These are phyloP conservation scores for Ypsolopha scabrella DNA, from an alignment of 2,888 invertebrate species.

Conservation along the genomic window DNA sequence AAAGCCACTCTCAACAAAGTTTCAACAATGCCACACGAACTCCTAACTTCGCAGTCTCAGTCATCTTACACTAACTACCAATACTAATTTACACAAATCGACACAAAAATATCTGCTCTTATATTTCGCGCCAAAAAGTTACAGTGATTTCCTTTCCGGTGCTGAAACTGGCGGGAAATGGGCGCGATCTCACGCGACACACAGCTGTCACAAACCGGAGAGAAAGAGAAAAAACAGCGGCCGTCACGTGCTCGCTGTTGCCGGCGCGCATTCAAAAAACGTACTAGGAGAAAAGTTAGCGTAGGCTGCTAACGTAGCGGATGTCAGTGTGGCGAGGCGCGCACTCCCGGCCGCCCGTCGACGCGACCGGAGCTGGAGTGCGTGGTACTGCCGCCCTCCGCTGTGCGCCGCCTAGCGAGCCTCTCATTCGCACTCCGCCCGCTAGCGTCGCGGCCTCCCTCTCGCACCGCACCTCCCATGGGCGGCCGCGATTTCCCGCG, in stretches of 20 bases:
- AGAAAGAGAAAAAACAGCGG: constrained; percentile 59
- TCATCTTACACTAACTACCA: no score
- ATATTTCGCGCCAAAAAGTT: constrained; percentile 67
- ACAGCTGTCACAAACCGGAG: constrained; percentile 53
- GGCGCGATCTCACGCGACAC: constrained; percentile 54
- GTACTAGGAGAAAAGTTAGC: constrained; percentile 56
- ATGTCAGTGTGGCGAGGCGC: constrained; percentile 57
- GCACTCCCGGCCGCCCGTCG: constrained; percentile 67
- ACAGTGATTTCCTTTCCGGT: constrained; percentile 30
- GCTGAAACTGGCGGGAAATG: constrained; percentile 53
- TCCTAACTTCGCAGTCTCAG: no score
- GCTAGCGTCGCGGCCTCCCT: constrained; percentile 32
- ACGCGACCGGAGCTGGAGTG: constrained; percentile 69
- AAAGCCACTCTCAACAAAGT: no score
- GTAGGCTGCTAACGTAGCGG: constrained; percentile 37
- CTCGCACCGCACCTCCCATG: constrained; percentile 61
- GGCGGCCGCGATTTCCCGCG: constrained; percentile 68
- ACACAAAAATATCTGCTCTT: constrained; percentile 13
- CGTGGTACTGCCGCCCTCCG: constrained; percentile 68
- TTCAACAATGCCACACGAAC: no score
- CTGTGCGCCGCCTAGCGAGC: constrained; percentile 67
- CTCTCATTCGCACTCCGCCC: constrained; percentile 38
- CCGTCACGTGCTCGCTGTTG: constrained; percentile 61
- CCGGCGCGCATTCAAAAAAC: constrained; percentile 61
- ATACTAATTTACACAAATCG: no score